Evolutionary conservation across 1,140 invertebrate genomes (phyloP).

Genomic region (Drosophila guanche): DNA sequence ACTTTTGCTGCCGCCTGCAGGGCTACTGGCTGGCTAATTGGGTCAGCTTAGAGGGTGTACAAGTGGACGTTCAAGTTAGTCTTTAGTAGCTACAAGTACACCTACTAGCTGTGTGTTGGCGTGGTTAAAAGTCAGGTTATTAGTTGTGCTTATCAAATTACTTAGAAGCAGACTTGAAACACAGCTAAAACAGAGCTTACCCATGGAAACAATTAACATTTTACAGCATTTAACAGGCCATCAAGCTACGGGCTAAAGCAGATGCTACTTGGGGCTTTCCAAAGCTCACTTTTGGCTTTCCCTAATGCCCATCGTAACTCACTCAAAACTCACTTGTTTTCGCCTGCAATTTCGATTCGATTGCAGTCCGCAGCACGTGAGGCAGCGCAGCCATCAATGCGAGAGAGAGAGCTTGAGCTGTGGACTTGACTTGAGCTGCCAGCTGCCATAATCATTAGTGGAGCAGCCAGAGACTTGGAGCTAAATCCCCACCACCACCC

Average conservation of each 20-base stretch:
- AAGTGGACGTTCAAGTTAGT: neutral
- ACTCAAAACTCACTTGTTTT: conserved; percentile 35
- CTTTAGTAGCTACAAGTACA: too few species aligned
- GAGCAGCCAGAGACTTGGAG: conserved; percentile 8
- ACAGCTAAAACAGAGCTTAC: too few species aligned
- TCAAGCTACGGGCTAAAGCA: too few species aligned
- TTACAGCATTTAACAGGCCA: too few species aligned
- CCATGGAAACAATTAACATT: too few species aligned
- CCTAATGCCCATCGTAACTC: neutral
- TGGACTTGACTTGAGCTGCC: conserved; percentile 44
- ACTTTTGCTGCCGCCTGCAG: neutral
- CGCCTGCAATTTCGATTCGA: neutral
- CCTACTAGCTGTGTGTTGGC: too few species aligned
- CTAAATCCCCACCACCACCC: conserved; percentile 18
- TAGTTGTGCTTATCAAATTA: too few species aligned
- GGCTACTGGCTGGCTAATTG: conserved; percentile 24
- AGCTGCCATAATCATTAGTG: conserved; percentile 59
- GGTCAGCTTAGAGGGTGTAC: conserved; percentile 21
- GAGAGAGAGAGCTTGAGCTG: conserved; percentile 4
- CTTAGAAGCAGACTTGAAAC: too few species aligned
- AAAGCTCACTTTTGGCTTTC: neutral
- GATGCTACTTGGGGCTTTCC: neutral
- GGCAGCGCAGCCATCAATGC: conserved; percentile 2
- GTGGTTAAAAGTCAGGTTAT: too few species aligned
- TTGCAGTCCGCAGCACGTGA: conserved; percentile 4